Evolutionary conservation across 2,797 vertebrate species (phyloP), one percentile per base, ranked within the genome.

Genomic region (Acanthurus leucopareius): DNA sequence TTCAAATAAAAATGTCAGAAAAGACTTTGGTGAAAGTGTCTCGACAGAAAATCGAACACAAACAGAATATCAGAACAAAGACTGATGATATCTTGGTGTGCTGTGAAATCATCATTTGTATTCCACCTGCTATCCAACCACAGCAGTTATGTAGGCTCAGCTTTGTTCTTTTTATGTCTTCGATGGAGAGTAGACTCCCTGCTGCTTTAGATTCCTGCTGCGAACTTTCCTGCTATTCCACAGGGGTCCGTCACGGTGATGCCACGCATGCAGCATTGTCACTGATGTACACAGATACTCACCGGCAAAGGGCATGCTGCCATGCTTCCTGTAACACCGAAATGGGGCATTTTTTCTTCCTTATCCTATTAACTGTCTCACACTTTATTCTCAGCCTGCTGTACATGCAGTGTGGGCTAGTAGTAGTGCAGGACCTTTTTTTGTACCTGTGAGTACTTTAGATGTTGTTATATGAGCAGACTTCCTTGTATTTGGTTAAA

Each of bases 161-260:
- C 68, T 86, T 86, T 88, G 80, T 82, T 87, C 69, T 87, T 71
- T 75, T 70, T 32, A 60, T 49, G 65, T 87, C 56, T 87, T 59
- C 6, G 4, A 25, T 42, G 45, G 53, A 57, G 73, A 73, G 66
- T 16, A n/a, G 48, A 61, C 45, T 66, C 52, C 76, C 52, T 45
- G 71, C 79, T 90, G 64, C 73, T 92, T 88, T 17, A 78, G 69
- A 88, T 89, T 79, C 85, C 82, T 81, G 69, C 83, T 88, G 80
- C 80, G 76, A 89, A 73, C 75, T 70, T 72, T 65, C 57, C 32
- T 78, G 62, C 68, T 79, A 14, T 82, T 78, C 75, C 82, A 58
- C 63, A 17, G 56, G 76, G 73, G 57, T 81, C 77, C 25, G 11
- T 80, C 76, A 45, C 67, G 63, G 11, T 11, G 68, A 86, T 42